A percentile compares a stretch with the other conserved stretches of the same genome.
phyloP scores from a whole-genome alignment of 1,140 invertebrate species.

The Drosophila persimilis region DNA sequence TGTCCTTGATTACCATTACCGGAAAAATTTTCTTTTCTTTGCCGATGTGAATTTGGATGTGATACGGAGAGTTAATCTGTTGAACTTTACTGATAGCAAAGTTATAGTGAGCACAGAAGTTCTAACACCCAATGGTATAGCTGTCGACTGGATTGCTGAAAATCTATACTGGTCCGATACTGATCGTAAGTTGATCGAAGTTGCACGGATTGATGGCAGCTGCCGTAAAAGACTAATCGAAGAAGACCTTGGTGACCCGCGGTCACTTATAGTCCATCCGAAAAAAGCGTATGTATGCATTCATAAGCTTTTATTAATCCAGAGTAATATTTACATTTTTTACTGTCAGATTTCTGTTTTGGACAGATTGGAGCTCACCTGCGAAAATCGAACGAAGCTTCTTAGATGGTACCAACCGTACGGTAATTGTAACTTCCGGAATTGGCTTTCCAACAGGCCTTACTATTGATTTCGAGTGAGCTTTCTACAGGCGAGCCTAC shows the following conservation, averaged over 20 bases:
- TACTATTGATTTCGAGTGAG: slow-evolving; percentile 91
- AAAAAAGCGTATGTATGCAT: slow-evolving; percentile 87
- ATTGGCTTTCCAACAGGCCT: slow-evolving; percentile 96
- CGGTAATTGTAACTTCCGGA: slow-evolving; percentile 89
- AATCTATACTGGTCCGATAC: slow-evolving; percentile 96
- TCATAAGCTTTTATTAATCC: background rate
- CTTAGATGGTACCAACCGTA: slow-evolving; percentile 92
- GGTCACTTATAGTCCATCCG: slow-evolving; percentile 90
- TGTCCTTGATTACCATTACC: slow-evolving; percentile 94
- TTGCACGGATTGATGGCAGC: slow-evolving; percentile 91
- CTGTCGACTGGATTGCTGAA: slow-evolving; percentile 93
- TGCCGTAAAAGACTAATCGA: slow-evolving; percentile 89
- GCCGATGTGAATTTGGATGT: slow-evolving; percentile 89
- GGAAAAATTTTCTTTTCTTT: slow-evolving; percentile 92
- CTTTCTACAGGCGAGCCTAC: no score
- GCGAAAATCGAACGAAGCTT: slow-evolving; percentile 93
- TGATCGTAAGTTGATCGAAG: slow-evolving; percentile 92
- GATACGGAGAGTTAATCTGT: slow-evolving; percentile 88
- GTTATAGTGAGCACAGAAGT: slow-evolving; percentile 85
- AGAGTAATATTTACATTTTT: background rate
- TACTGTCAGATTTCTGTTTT: slow-evolving; percentile 89
- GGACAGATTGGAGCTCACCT: slow-evolving; percentile 94
- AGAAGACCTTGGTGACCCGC: slow-evolving; percentile 88
- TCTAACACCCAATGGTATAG: slow-evolving; percentile 90
- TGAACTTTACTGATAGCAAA: slow-evolving; percentile 86